Percentiles rank a stretch among this genome's conserved stretches.
These are phyloP conservation scores for Epinephelus moara DNA, from an alignment of 2,113 vertebrate species.

Conservation along the genomic window DNA sequence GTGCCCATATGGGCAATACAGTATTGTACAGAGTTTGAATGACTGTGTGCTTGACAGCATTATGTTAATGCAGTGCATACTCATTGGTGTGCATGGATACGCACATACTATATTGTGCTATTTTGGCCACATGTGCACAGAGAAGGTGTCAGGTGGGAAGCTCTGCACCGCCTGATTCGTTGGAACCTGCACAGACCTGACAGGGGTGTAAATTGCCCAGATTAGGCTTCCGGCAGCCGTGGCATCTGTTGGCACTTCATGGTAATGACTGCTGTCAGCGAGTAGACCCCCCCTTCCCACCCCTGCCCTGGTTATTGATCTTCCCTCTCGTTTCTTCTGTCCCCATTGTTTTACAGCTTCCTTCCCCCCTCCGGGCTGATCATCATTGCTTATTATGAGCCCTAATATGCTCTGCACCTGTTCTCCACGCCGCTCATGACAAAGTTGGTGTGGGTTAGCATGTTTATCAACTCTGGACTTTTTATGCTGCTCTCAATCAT, in stretches of 20 bases:
- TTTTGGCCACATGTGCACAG: conserved; percentile 6
- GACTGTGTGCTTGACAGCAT: conserved; percentile 1
- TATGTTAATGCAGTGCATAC: conserved; percentile 16
- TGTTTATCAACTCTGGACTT: conserved; percentile 1
- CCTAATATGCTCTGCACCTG: conserved; percentile 33
- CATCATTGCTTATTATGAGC: conserved; percentile 24
- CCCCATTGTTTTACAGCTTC: conserved; percentile 41
- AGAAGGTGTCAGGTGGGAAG: conserved; percentile 30
- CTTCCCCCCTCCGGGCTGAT: neutral
- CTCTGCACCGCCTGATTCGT: conserved; percentile 24
- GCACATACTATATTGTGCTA: neutral
- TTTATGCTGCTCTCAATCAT: conserved; percentile 12
- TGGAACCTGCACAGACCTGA: conserved; percentile 59
- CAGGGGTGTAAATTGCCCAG: conserved; percentile 67
- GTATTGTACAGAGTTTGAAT: conserved; percentile 1
- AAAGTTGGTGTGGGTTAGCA: neutral
- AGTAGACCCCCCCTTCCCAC: neutral
- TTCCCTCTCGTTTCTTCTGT: conserved; percentile 19
- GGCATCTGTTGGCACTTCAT: conserved; percentile 51
- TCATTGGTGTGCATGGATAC: neutral
- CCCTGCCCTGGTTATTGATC: conserved; percentile 51
- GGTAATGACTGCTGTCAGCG: conserved; percentile 57
- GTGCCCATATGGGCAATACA: neutral
- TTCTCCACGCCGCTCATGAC: conserved; percentile 9
- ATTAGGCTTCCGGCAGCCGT: conserved; percentile 62